Conservation (phyloP, 2,113 vertebrate species). For the Elephantulus edwardii region DNA sequence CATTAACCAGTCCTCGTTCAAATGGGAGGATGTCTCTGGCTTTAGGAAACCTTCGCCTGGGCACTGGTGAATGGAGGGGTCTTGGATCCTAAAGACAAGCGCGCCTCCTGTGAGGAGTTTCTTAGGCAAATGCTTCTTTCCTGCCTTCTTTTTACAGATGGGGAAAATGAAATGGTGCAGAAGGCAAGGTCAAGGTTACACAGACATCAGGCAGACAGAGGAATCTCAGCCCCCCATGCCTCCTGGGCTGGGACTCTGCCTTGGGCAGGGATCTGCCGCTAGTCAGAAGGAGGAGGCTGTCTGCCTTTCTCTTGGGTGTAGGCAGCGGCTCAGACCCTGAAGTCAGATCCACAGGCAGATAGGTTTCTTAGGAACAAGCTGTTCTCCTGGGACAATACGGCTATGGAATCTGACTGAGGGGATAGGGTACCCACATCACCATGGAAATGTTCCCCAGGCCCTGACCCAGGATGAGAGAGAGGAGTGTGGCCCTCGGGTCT, state of each 20-base stretch:
- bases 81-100: neutral
- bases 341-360: neutral
- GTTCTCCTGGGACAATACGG: neutral
- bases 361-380: neutral
- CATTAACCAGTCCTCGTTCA: neutral
- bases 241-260: neutral
- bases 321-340: neutral
- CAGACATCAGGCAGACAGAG: neutral
- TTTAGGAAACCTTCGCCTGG: neutral
- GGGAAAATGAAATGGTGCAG: neutral
- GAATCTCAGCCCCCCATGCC: neutral
- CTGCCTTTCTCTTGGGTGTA: neutral
- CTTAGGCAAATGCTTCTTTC: neutral
- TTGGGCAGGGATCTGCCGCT: neutral
- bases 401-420: neutral
- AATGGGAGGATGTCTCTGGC: neutral
- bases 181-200: neutral
- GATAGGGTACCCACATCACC: neutral
- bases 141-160: neutral
- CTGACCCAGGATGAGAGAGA: neutral
- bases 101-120: neutral
- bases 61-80: neutral
- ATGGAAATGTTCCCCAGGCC: neutral
- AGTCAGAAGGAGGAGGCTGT: neutral
- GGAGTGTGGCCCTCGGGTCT: neutral